These are phyloP conservation scores for Drosophila ercepeae DNA, from an alignment of 1,140 invertebrate genomes.

Conservation along the genomic window DNA sequence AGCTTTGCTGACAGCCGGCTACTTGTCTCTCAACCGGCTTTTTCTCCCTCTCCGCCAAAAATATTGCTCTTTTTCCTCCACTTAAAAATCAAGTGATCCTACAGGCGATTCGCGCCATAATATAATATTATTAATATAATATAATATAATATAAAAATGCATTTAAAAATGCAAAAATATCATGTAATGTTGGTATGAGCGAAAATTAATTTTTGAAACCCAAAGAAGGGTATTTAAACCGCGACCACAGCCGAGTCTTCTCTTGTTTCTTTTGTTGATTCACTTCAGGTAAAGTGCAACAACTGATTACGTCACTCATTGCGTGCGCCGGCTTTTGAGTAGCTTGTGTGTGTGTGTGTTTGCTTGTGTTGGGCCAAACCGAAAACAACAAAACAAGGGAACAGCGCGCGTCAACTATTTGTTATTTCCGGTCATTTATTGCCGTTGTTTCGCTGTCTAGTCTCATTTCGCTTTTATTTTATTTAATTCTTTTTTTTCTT, in stretches of 20 bases:
- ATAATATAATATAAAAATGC: too few species aligned
- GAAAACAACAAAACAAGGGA: constrained; percentile 6
- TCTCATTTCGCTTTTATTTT: not conserved
- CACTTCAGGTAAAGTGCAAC: constrained; percentile 29
- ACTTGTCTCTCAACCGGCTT: constrained; percentile 6
- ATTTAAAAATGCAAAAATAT: too few species aligned
- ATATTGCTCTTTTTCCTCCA: constrained; percentile 41
- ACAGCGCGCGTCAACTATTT: constrained; percentile 57
- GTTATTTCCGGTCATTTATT: constrained; percentile 73
- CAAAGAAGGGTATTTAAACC: not conserved
- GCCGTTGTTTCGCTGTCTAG: constrained; percentile 1
- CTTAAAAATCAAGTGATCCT: not conserved
- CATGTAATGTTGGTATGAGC: too few species aligned
- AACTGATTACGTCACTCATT: constrained; percentile 53
- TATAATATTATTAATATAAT: too few species aligned
- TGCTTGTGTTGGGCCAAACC: constrained; percentile 5
- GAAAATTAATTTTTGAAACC: too few species aligned
- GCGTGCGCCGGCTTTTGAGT: constrained; percentile 26
- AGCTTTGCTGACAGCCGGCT: constrained; percentile 8
- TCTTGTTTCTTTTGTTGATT: not conserved
- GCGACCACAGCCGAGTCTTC: not conserved
- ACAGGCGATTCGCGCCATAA: not conserved
- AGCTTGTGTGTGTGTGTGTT: not conserved
- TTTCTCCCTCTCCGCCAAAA: constrained; percentile 17
- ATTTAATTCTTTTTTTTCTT: constrained; percentile 12